Conservation (phyloP, 2,113 vertebrate genomes). For the Camelus dromedarius region DNA sequence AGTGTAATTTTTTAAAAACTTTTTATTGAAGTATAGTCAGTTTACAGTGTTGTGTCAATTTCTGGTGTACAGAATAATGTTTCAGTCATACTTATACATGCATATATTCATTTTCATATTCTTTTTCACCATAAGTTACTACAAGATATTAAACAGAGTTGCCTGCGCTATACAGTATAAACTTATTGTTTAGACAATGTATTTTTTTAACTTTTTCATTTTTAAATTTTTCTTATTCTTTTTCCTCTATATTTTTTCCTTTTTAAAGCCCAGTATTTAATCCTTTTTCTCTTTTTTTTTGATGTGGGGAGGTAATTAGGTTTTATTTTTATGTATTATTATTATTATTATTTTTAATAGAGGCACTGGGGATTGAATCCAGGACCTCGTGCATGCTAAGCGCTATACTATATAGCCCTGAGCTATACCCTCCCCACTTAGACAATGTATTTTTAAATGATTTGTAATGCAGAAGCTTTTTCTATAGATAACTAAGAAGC, state of each 20-base stretch:
- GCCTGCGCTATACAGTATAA: background rate
- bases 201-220: no score
- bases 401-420: no score
- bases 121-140: background rate
- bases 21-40: background rate
- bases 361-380: no score
- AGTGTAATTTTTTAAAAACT: background rate
- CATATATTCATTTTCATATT: background rate
- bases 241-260: no score
- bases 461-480: background rate
- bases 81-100: background rate
- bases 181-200: background rate
- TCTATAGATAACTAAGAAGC: background rate
- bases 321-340: no score
- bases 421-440: background rate
- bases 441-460: no score
- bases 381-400: no score
- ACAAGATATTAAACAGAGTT: background rate
- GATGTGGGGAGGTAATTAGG: no score
- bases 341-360: no score
- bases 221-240: no score
- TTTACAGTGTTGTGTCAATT: background rate
- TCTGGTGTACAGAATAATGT: background rate
- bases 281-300: no score
- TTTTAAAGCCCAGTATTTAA: no score